Percentiles rank a stretch among this genome's conserved stretches.
Conservation (phyloP, 2,797 vertebrate genomes). For the Sebastes nivosus region DNA sequence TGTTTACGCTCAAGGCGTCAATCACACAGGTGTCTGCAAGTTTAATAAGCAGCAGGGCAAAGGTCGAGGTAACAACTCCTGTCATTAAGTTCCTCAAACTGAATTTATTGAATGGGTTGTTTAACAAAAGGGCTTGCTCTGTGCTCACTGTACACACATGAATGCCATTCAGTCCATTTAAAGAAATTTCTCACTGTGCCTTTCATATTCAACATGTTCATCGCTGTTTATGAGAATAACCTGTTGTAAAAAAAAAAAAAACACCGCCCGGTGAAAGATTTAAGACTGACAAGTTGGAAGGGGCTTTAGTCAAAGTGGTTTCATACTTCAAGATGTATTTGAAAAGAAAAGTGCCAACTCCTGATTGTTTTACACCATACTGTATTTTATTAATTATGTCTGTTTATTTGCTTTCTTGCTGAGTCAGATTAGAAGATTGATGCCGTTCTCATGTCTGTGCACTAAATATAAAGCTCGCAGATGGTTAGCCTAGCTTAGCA, state of each 20-base stretch:
- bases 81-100: slow-evolving; percentile 32
- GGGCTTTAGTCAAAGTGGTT: slow-evolving; percentile 15
- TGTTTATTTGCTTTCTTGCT: background rate
- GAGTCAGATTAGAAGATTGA: background rate
- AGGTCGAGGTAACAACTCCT: slow-evolving; percentile 15
- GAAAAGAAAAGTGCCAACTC: slow-evolving; percentile 39
- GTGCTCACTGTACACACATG: slow-evolving; percentile 51
- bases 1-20: slow-evolving; percentile 29
- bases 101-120: slow-evolving; percentile 49
- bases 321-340: slow-evolving; percentile 28
- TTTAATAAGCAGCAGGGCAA: background rate
- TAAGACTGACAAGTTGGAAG: background rate
- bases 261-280: slow-evolving; percentile 1
- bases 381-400: slow-evolving; percentile 28
- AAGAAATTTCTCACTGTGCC: slow-evolving; percentile 66
- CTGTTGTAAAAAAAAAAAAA: background rate
- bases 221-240: slow-evolving; percentile 8
- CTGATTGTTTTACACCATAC: slow-evolving; percentile 31
- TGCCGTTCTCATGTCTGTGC: background rate
- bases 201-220: slow-evolving; percentile 65
- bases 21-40: slow-evolving; percentile 39
- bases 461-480: background rate
- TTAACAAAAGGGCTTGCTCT: slow-evolving; percentile 64
- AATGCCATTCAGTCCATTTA: slow-evolving; percentile 28
- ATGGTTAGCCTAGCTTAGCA: background rate